Conservation (phyloP, 2,797 vertebrate species). For the Cyclura pinguis region DNA sequence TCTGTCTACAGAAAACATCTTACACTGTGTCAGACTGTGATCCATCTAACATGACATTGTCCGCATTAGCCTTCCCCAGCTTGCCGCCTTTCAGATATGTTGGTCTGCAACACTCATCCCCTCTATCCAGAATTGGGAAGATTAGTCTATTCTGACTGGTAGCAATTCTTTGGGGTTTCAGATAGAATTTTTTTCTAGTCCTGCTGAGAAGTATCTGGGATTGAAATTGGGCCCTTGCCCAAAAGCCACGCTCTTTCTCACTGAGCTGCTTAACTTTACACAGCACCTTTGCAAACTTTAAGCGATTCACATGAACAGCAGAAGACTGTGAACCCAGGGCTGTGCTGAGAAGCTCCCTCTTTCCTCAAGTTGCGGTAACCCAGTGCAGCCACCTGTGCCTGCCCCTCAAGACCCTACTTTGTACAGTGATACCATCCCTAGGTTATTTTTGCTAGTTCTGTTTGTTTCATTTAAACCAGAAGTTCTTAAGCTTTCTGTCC, state of each 20-base stretch:
- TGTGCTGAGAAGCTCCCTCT: slow-evolving; percentile 16
- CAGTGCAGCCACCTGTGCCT: neutral
- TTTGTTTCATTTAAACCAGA: slow-evolving; percentile 30
- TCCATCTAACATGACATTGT: neutral
- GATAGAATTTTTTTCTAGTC: neutral
- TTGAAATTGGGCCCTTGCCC: neutral
- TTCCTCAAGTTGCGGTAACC: neutral
- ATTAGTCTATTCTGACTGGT: too few species aligned
- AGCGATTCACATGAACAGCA: neutral
- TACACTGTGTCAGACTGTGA: neutral
- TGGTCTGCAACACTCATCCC: neutral
- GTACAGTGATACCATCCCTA: neutral
- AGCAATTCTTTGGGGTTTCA: neutral
- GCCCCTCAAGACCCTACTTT: neutral
- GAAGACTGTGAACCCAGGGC: neutral
- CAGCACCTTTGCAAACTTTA: neutral
- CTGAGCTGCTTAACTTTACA: neutral
- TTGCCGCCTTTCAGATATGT: neutral
- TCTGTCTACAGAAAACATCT: neutral
- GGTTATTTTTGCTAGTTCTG: neutral
- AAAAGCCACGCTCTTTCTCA: neutral
- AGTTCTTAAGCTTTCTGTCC: neutral
- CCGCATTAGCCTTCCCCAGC: neutral
- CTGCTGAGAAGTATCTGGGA: neutral
- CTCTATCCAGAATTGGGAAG: too few species aligned